Conservation (phyloP, 2,797 vertebrate genomes). For the Philypnodon macrostomus region DNA sequence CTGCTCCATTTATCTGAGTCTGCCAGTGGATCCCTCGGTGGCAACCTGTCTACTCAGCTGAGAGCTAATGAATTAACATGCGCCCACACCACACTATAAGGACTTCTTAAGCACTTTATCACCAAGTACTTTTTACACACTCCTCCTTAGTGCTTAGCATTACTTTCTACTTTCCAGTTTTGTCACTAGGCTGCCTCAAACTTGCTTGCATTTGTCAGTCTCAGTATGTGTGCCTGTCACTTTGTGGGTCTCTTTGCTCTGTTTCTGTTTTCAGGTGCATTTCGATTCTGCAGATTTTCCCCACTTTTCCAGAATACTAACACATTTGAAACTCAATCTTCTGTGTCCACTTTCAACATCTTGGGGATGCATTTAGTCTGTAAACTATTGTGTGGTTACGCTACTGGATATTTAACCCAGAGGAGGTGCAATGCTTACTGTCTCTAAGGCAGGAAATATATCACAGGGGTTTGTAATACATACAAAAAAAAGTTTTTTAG, state of each 20-base stretch:
- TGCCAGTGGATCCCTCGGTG: constrained; percentile 37
- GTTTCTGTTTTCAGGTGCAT: constrained; percentile 9
- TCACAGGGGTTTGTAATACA: no score
- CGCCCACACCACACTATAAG: constrained; percentile 25
- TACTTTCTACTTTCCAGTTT: background rate
- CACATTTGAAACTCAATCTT: background rate
- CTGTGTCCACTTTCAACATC: no score
- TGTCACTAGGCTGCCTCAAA: constrained; percentile 5
- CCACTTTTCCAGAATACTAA: constrained; percentile 1
- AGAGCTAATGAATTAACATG: constrained; percentile 54
- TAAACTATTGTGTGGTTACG: no score
- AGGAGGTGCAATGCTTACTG: no score
- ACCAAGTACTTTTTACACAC: constrained; percentile 26
- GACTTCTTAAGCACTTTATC: constrained; percentile 42
- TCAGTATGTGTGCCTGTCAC: constrained; percentile 5
- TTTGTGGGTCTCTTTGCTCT: constrained; percentile 9
- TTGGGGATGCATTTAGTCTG: no score
- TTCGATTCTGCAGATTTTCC: constrained; percentile 3
- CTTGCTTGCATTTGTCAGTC: constrained; percentile 16
- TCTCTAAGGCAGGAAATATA: no score
- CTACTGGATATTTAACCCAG: no score
- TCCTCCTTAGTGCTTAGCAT: constrained; percentile 24
- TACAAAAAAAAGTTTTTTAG: no score
- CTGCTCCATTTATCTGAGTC: constrained; percentile 45
- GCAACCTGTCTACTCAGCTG: constrained; percentile 30